These are phyloP conservation scores for Neogale vison DNA, from an alignment of 2,113 vertebrate species.

Conservation along the genomic window DNA sequence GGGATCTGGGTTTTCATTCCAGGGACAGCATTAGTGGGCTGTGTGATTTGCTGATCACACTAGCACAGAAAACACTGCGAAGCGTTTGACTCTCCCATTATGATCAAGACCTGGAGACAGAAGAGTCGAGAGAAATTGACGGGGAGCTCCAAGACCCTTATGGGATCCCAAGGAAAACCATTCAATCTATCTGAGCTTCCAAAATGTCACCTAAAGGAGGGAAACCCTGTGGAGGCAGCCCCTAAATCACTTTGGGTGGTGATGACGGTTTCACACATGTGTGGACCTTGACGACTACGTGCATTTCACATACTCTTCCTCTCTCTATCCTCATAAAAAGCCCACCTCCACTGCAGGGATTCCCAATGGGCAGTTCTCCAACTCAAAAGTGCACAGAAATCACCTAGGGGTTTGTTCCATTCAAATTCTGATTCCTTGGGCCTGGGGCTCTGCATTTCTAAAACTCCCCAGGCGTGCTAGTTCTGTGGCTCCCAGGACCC, in stretches of 20 bases:
- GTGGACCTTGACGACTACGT: too few species aligned
- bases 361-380: neutral
- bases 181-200: neutral
- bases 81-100: neutral
- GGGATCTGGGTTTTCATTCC: neutral
- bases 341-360: too few species aligned
- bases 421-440: neutral
- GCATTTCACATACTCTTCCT: neutral
- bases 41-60: neutral
- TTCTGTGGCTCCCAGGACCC: neutral
- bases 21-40: neutral
- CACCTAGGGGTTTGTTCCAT: neutral
- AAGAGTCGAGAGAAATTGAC: neutral
- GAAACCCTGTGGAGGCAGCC: neutral
- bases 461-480: neutral
- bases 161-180: neutral
- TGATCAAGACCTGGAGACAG: neutral
- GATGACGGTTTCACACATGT: fast-evolving
- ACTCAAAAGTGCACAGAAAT: neutral
- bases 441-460: neutral
- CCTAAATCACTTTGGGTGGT: neutral
- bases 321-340: neutral
- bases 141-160: neutral
- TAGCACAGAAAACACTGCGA: neutral
- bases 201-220: neutral